Evolutionary conservation across 2,888 invertebrate species (phyloP), one percentile per base, ranked within the genome.

Genomic region (Drepanosiphum platanoidis): DNA sequence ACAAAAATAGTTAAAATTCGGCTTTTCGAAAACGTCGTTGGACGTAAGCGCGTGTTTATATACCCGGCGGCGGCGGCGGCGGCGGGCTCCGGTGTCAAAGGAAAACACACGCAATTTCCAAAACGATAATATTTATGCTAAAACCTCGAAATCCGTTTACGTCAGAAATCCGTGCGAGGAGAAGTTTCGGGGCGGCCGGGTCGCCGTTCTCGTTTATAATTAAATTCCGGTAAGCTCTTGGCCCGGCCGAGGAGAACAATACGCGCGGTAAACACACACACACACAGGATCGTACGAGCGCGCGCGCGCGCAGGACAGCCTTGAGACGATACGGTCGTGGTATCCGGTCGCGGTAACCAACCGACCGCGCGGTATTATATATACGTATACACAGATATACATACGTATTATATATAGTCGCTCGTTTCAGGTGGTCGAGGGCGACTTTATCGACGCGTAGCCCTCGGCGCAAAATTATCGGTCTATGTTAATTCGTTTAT

Each of bases 81-180:
- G 15, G 27, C 36, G 8, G 46, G 30, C 7, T 42, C 46, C 52
- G 72, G 61, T 83, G 74, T 64, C 83, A 66, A 74, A 74, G 64
- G 46, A 75, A 83, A 83, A 74, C 82, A 74, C 82, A 46, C 42
- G 46, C 66, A 64, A 74, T 83, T 83, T 83, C 74, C 66, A 83
- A 74, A 83, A 83, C 74, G 83, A 82, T 75, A 83, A 83, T 83
- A 74, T 83, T 83, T 83, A 83, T 83, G 83, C 83, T 83, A 83
- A 83, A 83, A 83, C 74, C 83, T 66, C 36, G 58, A 83, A 83
- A 83, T 83, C 74, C 74, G 83, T 83, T 83, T 83, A 83, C 46
- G 74, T 36, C 46, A 30, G 75, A 74, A 34, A 64, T 83, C 66
- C 74, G 42, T 7, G n/a, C n/a, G n/a, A n/a, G 42, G n/a, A 82